Evolutionary conservation across 64 coral and sea anemone species (phyloP), one percentile per base, ranked within the genome.

Genomic region (Actinia tenebrosa): DNA sequence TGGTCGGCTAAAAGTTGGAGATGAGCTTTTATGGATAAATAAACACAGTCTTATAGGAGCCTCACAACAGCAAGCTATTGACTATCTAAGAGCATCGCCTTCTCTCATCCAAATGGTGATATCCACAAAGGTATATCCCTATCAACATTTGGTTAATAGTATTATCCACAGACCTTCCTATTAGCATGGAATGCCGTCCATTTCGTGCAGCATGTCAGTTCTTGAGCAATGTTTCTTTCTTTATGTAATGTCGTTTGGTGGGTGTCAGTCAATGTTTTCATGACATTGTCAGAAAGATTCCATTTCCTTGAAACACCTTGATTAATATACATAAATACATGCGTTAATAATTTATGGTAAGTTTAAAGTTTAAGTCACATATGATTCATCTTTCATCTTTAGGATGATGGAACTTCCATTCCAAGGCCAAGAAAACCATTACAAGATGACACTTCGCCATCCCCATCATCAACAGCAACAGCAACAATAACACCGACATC

Each of bases 1-100:
- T 87, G 93, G 97, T 77, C 93, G 97, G 52, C 82, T 99, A 16
- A 92, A 93, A 26, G 91, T 91, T 64, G 97, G 97, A 79, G 97
- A 99, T 53, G 97, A 99, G 55, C 62, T 99, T n/a, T 64, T 99
- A 47, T 95, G 90, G 90, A 99, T 99, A 20, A 99, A 99, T 77
- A 92, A 92, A 16, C 93, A 95, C 27, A 95, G 93, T 83, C 80
- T 99, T 5, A 92, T 94, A 84, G 97, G 97, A 11, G 84, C 87
- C 16, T 88, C 86, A 10, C 91, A 99, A 62, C 90, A 95, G 54
- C 90, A 95, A 19, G 97, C 97, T 7, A 90, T 99, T 2, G 93
- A 99, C 86, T 90, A 95, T 16, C 54, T 99, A 17, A 46, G 93
- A 60, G 90, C 97, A 47, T 99, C 97, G 80, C 93, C 97, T 45